These are phyloP conservation scores for Apteryx mantelli DNA, from an alignment of 2,113 vertebrate species.

Conservation along the genomic window DNA sequence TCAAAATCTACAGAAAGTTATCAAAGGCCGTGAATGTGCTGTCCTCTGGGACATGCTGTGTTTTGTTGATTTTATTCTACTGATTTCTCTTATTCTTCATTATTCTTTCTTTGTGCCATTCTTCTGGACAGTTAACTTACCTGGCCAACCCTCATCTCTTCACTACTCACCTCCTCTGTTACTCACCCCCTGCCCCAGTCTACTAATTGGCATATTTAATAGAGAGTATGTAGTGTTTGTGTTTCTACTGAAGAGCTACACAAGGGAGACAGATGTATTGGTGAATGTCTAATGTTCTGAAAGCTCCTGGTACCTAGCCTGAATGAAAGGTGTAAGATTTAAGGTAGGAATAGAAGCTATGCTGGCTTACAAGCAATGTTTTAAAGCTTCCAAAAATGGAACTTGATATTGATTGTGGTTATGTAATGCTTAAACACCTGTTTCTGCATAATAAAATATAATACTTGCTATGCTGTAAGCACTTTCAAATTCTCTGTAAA, in stretches of 20 bases:
- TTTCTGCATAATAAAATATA: neutral
- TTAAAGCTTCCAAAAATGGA: neutral
- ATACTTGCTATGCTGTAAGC: neutral
- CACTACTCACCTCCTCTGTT: neutral
- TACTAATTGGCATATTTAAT: neutral
- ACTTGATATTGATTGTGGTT: neutral
- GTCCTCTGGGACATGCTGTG: neutral
- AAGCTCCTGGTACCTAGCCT: neutral
- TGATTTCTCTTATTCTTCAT: neutral
- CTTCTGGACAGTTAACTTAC: neutral
- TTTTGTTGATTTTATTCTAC: neutral
- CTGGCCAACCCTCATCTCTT: neutral
- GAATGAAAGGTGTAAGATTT: neutral
- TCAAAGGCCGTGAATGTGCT: neutral
- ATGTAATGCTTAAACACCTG: neutral
- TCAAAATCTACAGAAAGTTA: neutral
- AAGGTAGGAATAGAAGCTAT: neutral
- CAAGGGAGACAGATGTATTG: neutral
- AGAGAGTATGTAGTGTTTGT: neutral
- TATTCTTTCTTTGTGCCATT: neutral
- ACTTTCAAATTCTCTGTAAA: neutral
- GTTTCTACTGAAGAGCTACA: neutral
- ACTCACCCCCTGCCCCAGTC: neutral
- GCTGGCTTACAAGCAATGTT: neutral
- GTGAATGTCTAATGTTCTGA: neutral